Conservation (phyloP, 2,797 vertebrate genomes). For the Halcyon smyrnensis region DNA sequence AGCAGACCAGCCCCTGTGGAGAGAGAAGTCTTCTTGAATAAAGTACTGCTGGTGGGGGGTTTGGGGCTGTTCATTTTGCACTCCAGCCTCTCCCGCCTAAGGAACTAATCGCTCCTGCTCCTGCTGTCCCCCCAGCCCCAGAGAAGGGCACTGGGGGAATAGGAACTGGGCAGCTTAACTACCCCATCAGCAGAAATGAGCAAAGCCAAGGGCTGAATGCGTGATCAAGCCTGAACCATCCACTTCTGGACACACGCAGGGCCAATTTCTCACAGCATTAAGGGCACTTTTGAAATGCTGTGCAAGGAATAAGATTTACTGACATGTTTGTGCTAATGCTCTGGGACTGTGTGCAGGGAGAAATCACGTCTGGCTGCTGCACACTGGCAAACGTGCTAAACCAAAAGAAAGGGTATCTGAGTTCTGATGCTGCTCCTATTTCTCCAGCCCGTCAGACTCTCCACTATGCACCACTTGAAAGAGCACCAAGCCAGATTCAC, state of each 20-base stretch:
- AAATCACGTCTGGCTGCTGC: background rate
- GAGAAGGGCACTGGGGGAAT: background rate
- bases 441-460: background rate
- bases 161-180: background rate
- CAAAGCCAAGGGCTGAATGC: background rate
- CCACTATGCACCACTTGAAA: background rate
- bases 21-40: background rate
- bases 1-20: conserved; percentile 28
- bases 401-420: background rate
- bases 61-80: background rate
- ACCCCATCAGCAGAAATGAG: background rate
- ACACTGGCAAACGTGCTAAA: background rate
- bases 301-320: background rate
- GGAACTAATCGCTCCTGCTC: background rate
- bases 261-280: background rate
- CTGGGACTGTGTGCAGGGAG: background rate
- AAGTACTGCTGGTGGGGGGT: background rate
- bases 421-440: background rate
- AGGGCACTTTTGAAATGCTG: background rate
- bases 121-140: background rate
- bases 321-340: background rate
- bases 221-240: background rate
- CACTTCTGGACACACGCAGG: background rate
- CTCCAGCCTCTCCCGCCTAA: background rate
- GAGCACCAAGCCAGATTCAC: background rate